A percentile compares a stretch with the other conserved stretches of the same genome.
These are phyloP conservation scores for Agrypnus murinus DNA, from an alignment of 2,888 invertebrate species.

Conservation along the genomic window DNA sequence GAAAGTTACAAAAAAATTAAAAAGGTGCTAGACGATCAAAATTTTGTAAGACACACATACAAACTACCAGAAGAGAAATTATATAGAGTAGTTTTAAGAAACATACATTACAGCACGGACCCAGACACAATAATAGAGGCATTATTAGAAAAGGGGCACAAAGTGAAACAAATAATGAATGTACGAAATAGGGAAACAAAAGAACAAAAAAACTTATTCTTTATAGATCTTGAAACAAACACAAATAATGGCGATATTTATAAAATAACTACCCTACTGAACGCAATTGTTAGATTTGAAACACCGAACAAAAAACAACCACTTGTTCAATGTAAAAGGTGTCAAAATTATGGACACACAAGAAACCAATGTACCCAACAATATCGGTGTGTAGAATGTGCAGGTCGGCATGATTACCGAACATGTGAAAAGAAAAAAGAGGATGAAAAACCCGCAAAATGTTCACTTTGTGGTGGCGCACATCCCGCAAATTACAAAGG, in stretches of 20 bases:
- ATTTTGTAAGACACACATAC: constrained; percentile 34
- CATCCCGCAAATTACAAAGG: constrained; percentile 45
- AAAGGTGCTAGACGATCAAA: constrained; percentile 11
- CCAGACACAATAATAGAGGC: constrained; percentile 26
- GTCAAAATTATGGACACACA: no score
- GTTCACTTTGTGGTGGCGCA: constrained; percentile 32
- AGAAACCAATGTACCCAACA: constrained; percentile 26
- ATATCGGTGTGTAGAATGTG: constrained; percentile 32
- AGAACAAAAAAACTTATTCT: constrained; percentile 34
- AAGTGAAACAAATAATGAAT: constrained; percentile 36
- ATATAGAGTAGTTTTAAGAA: constrained; percentile 37
- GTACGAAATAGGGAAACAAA: constrained; percentile 29
- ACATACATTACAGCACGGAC: constrained; percentile 38
- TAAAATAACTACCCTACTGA: constrained; percentile 24
- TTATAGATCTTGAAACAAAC: constrained; percentile 36
- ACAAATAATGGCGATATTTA: constrained; percentile 30
- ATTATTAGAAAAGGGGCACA: constrained; percentile 31
- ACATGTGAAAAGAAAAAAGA: constrained; percentile 24
- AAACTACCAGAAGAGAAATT: constrained; percentile 31
- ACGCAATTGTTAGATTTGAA: constrained; percentile 27
- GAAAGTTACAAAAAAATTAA: constrained; percentile 37
- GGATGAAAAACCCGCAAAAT: constrained; percentile 35
- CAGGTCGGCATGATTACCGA: constrained; percentile 26
- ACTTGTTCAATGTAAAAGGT: constrained; percentile 31
- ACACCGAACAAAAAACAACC: constrained; percentile 31